Evolutionary conservation across 2,888 invertebrate species (phyloP).

Genomic region (Artemia sinica): DNA sequence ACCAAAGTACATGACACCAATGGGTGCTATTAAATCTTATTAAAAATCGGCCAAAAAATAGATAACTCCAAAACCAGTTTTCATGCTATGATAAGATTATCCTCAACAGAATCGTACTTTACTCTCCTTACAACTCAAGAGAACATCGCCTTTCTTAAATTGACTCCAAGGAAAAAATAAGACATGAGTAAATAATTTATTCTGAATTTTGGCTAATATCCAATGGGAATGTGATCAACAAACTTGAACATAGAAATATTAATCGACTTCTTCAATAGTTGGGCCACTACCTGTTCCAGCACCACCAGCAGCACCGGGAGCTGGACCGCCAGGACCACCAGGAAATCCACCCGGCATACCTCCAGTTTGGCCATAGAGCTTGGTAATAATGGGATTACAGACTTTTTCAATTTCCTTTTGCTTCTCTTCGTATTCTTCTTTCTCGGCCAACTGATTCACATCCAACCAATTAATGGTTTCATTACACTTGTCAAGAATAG

Average conservation of each 20-base stretch:
- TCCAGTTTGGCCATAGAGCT: slow-evolving; percentile 71
- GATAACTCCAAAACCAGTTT: too few species aligned
- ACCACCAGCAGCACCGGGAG: slow-evolving; percentile 30
- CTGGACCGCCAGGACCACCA: slow-evolving; percentile 36
- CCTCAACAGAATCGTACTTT: too few species aligned
- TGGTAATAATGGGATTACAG: slow-evolving; percentile 87
- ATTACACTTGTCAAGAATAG: slow-evolving; percentile 67
- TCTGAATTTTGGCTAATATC: too few species aligned
- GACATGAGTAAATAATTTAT: too few species aligned
- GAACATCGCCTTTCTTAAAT: too few species aligned
- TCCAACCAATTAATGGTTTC: slow-evolving; percentile 62
- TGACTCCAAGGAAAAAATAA: too few species aligned
- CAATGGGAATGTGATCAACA: too few species aligned
- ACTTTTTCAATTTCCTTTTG: slow-evolving; percentile 81
- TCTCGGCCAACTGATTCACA: slow-evolving; percentile 68
- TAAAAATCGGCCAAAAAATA: too few species aligned
- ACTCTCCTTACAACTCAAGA: too few species aligned
- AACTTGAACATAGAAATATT: slow-evolving; percentile 30
- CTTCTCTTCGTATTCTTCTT: slow-evolving; percentile 84
- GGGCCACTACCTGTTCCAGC: slow-evolving; percentile 49
- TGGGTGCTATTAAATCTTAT: too few species aligned
- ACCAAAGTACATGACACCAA: too few species aligned
- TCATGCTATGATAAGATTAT: too few species aligned
- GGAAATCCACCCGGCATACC: slow-evolving; percentile 50
- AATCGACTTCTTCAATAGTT: slow-evolving; percentile 82